Percentiles rank a stretch among this genome's conserved stretches.
phyloP scores from a whole-genome alignment of 2,888 invertebrate species.

The Subacronicta megacephala region DNA sequence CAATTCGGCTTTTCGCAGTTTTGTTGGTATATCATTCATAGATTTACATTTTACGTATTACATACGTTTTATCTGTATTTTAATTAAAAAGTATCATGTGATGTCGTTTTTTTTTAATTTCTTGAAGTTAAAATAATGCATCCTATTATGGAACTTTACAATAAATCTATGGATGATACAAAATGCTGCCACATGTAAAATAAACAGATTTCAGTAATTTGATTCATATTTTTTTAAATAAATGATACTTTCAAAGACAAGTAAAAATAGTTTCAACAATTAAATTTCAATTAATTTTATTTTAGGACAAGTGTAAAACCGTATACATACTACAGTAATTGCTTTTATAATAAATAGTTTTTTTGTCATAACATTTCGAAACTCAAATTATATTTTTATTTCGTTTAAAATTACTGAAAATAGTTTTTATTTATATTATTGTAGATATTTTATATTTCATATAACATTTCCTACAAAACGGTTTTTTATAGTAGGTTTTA shows the following conservation, averaged over 20 bases:
- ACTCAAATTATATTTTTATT: neutral
- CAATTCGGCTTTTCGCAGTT: slow-evolving; percentile 18
- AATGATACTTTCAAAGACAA: slow-evolving; percentile 51
- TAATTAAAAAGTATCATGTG: no score
- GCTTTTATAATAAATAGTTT: neutral
- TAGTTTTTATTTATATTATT: neutral
- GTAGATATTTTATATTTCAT: slow-evolving; percentile 1
- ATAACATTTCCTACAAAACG: neutral
- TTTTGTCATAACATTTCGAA: neutral
- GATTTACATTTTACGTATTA: no score
- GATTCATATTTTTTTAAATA: slow-evolving; percentile 16
- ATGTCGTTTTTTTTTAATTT: no score
- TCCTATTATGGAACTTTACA: no score
- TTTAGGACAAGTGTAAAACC: slow-evolving; percentile 26
- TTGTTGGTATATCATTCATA: slow-evolving; percentile 33
- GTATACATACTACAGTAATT: no score
- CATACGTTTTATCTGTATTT: no score
- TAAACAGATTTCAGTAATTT: slow-evolving; percentile 16
- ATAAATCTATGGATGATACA: slow-evolving; percentile 24
- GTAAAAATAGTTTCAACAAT: slow-evolving; percentile 21
- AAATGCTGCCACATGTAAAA: neutral
- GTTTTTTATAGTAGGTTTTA: neutral
- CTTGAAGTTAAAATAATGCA: no score
- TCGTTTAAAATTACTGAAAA: neutral
- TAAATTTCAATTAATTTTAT: slow-evolving; percentile 30